Percentiles rank a stretch among this genome's conserved stretches.
Conservation (phyloP, 1,140 invertebrate genomes). For the Scaptomyza montana region DNA sequence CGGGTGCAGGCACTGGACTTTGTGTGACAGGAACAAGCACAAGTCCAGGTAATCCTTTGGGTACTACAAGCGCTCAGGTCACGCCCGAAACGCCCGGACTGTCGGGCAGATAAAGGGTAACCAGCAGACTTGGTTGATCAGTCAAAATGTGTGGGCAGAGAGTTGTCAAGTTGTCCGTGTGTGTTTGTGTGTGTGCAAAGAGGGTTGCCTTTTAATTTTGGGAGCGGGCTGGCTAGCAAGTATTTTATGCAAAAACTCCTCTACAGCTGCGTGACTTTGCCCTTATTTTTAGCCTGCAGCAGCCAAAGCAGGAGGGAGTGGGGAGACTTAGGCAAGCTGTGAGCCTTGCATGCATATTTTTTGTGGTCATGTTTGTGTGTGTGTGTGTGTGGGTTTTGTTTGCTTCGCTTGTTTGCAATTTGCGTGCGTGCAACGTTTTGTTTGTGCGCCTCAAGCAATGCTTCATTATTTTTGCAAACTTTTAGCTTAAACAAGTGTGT, state of each 20-base stretch:
- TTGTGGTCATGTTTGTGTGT: constrained; percentile 62
- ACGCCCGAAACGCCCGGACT: constrained; percentile 9
- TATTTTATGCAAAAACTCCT: constrained; percentile 47
- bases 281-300: constrained; percentile 43
- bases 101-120: neutral
- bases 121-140: constrained; percentile 37
- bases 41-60: constrained; percentile 75
- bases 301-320: neutral
- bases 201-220: constrained; percentile 35
- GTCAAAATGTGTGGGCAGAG: constrained; percentile 30
- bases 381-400: constrained; percentile 45
- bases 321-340: constrained; percentile 2
- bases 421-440: constrained; percentile 56
- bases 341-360: constrained; percentile 38
- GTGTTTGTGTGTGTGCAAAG: neutral
- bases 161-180: constrained; percentile 9
- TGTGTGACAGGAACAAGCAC: constrained; percentile 65
- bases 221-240: constrained; percentile 2
- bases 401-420: constrained; percentile 68
- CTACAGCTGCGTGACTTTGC: constrained; percentile 54
- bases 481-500: constrained; percentile 53
- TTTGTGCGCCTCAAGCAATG: constrained; percentile 60
- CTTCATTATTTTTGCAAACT: constrained; percentile 81
- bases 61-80: constrained; percentile 48
- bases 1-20: constrained; percentile 27